These are phyloP conservation scores for Musca vetustissima DNA, from an alignment of 1,140 invertebrate genomes.

Conservation along the genomic window DNA sequence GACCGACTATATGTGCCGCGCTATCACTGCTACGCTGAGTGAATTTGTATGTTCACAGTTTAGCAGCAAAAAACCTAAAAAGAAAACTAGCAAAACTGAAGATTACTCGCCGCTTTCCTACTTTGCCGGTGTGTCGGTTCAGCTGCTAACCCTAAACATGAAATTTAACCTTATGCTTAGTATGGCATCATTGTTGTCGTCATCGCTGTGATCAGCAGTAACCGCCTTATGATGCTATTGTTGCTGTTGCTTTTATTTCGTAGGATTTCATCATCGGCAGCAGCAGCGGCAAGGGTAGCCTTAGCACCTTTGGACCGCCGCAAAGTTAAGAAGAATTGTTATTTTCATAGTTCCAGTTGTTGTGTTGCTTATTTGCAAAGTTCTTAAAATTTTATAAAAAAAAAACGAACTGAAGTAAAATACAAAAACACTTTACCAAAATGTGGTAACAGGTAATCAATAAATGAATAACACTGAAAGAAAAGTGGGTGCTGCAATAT, in stretches of 20 bases:
- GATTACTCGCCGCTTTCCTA: not conserved
- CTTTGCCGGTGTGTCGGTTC: not conserved
- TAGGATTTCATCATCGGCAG: not conserved
- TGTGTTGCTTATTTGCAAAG: no score
- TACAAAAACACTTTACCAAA: no score
- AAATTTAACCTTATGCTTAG: constrained; percentile 22
- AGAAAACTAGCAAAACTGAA: not conserved
- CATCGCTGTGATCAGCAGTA: not conserved
- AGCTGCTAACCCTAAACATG: constrained; percentile 20
- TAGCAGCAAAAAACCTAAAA: constrained; percentile 18
- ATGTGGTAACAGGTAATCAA: no score
- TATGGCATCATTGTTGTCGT: constrained; percentile 14
- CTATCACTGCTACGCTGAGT: constrained; percentile 38
- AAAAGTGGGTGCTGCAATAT: no score
- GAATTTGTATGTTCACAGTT: constrained; percentile 57
- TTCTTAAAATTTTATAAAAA: no score
- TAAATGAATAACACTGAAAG: not conserved
- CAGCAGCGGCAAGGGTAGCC: not conserved
- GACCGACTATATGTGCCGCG: not conserved
- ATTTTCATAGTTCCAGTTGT: not conserved
- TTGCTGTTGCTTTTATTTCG: no score
- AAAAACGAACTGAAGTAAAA: no score
- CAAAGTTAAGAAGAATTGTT: constrained; percentile 17
- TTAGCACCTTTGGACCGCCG: constrained; percentile 20
- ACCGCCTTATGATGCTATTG: no score